Percentiles rank a stretch among this genome's conserved stretches.
These are phyloP conservation scores for Athene noctua DNA, from an alignment of 2,113 vertebrate genomes.

Conservation along the genomic window DNA sequence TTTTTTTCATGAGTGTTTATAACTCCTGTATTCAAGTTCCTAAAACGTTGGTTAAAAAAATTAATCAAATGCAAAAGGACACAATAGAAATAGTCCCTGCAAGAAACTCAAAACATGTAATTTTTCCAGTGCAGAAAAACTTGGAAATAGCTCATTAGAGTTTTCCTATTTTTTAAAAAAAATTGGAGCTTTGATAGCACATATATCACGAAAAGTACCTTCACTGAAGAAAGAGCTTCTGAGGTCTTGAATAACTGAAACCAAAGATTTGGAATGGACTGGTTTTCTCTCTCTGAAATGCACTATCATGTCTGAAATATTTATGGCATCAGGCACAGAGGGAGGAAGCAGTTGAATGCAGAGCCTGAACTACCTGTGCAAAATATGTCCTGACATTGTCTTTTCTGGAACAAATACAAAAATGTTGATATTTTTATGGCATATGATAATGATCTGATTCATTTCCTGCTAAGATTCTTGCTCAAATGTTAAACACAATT, in stretches of 20 bases:
- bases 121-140: not conserved
- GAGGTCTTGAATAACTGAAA: not conserved
- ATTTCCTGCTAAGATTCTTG: constrained; percentile 37
- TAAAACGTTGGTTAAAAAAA: not conserved
- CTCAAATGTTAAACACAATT: not conserved
- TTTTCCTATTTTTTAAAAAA: not conserved
- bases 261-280: not conserved
- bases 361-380: not conserved
- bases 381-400: not conserved
- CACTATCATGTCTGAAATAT: not conserved
- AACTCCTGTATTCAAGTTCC: not conserved
- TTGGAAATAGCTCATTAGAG: not conserved
- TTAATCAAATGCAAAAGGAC: not conserved
- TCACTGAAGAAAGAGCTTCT: not conserved
- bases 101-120: not conserved
- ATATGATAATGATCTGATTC: constrained; percentile 41
- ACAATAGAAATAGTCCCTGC: not conserved
- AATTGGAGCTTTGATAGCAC: not conserved
- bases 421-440: not conserved
- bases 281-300: not conserved
- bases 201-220: not conserved
- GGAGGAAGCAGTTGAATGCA: not conserved
- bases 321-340: not conserved
- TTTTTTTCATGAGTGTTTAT: not conserved
- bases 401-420: not conserved